Evolutionary conservation across 1,140 invertebrate species (phyloP).

Genomic region (Drosophila ercepeae): DNA sequence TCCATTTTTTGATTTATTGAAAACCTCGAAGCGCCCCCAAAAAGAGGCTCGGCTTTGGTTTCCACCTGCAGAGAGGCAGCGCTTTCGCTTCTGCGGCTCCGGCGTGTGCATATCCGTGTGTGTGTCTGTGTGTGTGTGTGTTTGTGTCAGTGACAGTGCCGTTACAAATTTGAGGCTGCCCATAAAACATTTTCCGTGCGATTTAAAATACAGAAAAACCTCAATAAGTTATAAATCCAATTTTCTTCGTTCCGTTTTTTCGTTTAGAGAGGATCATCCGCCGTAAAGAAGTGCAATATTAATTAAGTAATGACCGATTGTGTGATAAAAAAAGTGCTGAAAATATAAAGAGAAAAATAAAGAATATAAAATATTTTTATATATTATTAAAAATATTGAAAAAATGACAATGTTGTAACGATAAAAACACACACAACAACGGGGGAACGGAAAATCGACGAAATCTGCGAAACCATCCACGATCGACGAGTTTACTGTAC

Average conservation of each 20-base stretch:
- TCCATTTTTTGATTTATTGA: too few species aligned
- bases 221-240: slow-evolving; percentile 16
- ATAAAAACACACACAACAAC: slow-evolving; percentile 25
- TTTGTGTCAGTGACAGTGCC: slow-evolving; percentile 35
- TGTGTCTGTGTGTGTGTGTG: background rate
- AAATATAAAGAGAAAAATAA: background rate
- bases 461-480: slow-evolving; percentile 35
- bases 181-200: slow-evolving; percentile 51
- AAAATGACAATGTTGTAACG: slow-evolving; percentile 29
- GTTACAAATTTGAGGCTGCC: slow-evolving; percentile 67
- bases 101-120: background rate
- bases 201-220: slow-evolving; percentile 34
- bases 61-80: slow-evolving; percentile 58
- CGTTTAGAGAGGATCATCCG: slow-evolving; percentile 27
- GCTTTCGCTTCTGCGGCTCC: slow-evolving; percentile 61
- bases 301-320: slow-evolving; percentile 41
- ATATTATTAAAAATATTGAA: slow-evolving; percentile 8
- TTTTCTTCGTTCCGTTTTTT: slow-evolving; percentile 12
- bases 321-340: background rate
- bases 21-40: too few species aligned
- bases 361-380: slow-evolving; percentile 5
- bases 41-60: slow-evolving; percentile 31
- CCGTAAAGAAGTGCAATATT: slow-evolving; percentile 72
- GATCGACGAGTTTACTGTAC: slow-evolving; percentile 57
- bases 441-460: slow-evolving; percentile 22